Evolutionary conservation across 2,113 vertebrate species (phyloP), one percentile per base, ranked within the genome.

Genomic region (Speoplatyrhinus poulsoni): DNA sequence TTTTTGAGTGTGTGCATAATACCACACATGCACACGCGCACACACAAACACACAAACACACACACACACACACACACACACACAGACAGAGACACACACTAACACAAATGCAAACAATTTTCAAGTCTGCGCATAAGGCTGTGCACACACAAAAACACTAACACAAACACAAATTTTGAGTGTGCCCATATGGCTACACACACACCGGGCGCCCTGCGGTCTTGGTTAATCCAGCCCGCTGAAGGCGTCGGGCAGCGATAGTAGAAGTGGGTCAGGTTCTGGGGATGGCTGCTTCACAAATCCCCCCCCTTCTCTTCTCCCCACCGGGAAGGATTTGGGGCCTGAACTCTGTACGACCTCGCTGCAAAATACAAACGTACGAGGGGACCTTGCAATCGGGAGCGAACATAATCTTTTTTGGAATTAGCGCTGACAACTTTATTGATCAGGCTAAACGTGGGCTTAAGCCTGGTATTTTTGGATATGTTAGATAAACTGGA

Each of bases 331-430:
- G 79, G 87, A 88, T 83, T 82, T 79, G 78, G 85, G 82, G 17
- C 72, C 77, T 89, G 87, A 91, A 91, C 91, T 92, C 80, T 91
- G 72, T 74, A 69, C 90, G 89, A 92, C 82, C 88, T 67, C 63
- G 36, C n/a, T 36, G 33, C 12, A 36, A 75, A 65, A 70, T 77
- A 50, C 60, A 80, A 70, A 57, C 46, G 13, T 17, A 79, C 74
- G 82, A 83, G 76, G 61, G 60, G 77, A 72, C 60, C 67, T 78
- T 72, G 7, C 60, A 85, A 76, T 72, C 61, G 75, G 4, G 36
- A 41, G 60, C 36, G 1, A 7, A 56, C 75, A 52, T 46, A 82
- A 81, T 79, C 63, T 69, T 68, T 72, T 70, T 82, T 41, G 36
- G 79, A 82, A 75, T 83, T 86, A 84, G 73, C 67, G 70, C 79